Evolutionary conservation across 2,113 vertebrate genomes (phyloP).

Genomic region (Gambusia holbrooki): DNA sequence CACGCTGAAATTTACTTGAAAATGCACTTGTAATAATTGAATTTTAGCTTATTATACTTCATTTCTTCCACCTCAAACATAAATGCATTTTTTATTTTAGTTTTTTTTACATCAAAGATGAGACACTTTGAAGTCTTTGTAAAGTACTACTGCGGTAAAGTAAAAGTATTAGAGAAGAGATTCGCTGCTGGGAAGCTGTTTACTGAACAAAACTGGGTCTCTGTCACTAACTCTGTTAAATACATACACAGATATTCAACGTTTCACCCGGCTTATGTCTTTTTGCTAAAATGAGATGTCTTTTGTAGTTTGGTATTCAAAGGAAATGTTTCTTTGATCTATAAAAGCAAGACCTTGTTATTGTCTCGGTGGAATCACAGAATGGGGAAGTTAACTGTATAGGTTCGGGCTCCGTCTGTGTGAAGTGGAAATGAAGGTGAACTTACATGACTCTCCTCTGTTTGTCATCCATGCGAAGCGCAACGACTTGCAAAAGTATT

Average conservation of each 20-base stretch:
- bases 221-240: background rate
- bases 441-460: constrained; percentile 16
- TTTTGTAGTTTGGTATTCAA: constrained; percentile 48
- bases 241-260: constrained; percentile 2
- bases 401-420: constrained; percentile 31
- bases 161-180: constrained; percentile 1
- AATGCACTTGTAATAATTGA: background rate
- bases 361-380: constrained; percentile 28
- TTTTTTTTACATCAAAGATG: background rate
- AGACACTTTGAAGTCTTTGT: constrained; percentile 19
- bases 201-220: constrained; percentile 26
- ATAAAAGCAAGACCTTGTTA: constrained; percentile 44
- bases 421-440: constrained; percentile 55
- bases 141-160: constrained; percentile 1
- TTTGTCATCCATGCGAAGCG: no score
- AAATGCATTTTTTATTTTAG: background rate
- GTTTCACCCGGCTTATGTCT: constrained; percentile 1
- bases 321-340: constrained; percentile 55
- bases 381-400: constrained; percentile 17
- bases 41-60: background rate
- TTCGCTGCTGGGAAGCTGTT: constrained; percentile 8
- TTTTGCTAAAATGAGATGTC: constrained; percentile 23
- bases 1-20: background rate
- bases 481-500: no score
- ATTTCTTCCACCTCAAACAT: constrained; percentile 1